Evolutionary conservation across 2,113 vertebrate genomes (phyloP).

Genomic region (Myiagra hebetior): DNA sequence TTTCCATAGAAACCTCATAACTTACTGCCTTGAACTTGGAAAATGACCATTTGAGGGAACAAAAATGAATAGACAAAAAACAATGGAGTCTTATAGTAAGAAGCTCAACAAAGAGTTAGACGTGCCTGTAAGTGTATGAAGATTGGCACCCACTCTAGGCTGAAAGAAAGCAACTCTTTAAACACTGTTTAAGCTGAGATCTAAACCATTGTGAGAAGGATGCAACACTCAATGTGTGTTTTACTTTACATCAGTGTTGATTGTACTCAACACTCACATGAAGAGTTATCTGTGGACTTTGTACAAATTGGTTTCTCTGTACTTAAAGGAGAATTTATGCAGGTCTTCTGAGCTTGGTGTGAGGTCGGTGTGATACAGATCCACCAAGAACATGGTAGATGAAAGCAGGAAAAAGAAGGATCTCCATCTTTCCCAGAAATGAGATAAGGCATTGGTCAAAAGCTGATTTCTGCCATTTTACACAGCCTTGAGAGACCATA

Average conservation of each 20-base stretch:
- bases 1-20: neutral
- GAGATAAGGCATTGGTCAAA: neutral
- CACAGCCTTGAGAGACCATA: neutral
- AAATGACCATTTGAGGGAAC: slow-evolving; percentile 19
- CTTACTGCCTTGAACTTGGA: slow-evolving; percentile 22
- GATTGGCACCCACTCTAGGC: slow-evolving; percentile 19
- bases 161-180: slow-evolving; percentile 22
- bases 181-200: neutral
- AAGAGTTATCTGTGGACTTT: neutral
- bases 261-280: neutral
- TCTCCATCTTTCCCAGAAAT: neutral
- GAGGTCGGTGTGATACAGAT: neutral
- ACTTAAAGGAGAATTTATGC: neutral
- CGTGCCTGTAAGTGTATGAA: neutral
- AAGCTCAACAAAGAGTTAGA: slow-evolving; percentile 33
- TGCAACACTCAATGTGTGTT: neutral
- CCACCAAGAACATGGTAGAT: neutral
- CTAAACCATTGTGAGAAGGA: neutral
- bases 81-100: neutral
- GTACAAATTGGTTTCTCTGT: neutral
- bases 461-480: neutral
- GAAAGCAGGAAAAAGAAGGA: neutral
- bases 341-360: neutral
- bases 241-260: neutral
- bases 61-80: neutral